Conservation (phyloP, 2,888 invertebrate species). For the Sericinus montela region DNA sequence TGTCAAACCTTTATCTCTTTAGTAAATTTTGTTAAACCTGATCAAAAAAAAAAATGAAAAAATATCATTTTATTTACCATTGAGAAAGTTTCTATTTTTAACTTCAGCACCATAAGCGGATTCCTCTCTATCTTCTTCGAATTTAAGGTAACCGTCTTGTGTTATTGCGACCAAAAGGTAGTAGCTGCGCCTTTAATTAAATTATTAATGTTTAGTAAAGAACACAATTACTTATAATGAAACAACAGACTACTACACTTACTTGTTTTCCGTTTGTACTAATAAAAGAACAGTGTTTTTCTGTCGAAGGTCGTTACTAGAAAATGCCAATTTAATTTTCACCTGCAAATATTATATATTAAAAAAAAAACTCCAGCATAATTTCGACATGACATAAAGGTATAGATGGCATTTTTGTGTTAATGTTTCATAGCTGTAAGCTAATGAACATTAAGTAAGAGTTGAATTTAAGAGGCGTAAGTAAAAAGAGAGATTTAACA, state of each 20-base stretch:
- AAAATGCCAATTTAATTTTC: slow-evolving; percentile 92
- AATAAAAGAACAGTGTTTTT: slow-evolving; percentile 88
- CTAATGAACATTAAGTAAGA: too few relatives aligned
- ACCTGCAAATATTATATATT: slow-evolving; percentile 83
- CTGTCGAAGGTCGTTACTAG: slow-evolving; percentile 87
- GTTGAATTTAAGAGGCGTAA: too few relatives aligned
- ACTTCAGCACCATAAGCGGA: slow-evolving; percentile 86
- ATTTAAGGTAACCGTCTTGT: slow-evolving; percentile 89
- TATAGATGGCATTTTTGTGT: too few relatives aligned
- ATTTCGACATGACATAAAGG: too few relatives aligned
- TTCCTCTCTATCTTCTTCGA: slow-evolving; percentile 92
- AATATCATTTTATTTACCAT: slow-evolving; percentile 77
- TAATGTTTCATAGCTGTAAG: too few relatives aligned
- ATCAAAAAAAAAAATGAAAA: too few relatives aligned
- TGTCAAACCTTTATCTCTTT: too few relatives aligned
- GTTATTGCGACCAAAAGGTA: slow-evolving; percentile 90
- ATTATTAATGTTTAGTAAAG: not conserved
- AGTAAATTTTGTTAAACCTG: too few relatives aligned
- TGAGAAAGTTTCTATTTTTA: slow-evolving; percentile 88
- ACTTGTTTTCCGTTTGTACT: slow-evolving; percentile 91
- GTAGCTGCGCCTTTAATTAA: slow-evolving; percentile 84
- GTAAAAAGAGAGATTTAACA: too few relatives aligned
- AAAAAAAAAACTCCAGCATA: not conserved
- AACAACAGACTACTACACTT: slow-evolving; percentile 36
- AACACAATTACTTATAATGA: not conserved